Conservation (phyloP, 2,113 vertebrate genomes). For the Cichladusa arquata region DNA sequence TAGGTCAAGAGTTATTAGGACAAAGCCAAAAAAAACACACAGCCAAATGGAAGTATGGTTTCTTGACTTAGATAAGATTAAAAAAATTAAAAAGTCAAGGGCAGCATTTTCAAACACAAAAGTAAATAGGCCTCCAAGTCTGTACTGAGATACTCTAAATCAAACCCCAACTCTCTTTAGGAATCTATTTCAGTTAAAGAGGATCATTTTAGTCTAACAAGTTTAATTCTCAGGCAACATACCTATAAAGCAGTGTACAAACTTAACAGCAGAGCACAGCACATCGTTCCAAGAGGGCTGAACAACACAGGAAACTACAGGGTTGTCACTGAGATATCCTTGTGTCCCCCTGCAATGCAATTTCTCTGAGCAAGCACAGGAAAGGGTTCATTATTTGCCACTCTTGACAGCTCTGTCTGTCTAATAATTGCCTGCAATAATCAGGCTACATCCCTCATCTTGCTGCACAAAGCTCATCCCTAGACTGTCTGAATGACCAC, state of each 20-base stretch:
- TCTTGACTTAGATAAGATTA: not conserved
- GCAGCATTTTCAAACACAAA: not conserved
- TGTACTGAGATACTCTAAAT: not conserved
- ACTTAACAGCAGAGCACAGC: not conserved
- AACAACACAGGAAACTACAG: not conserved
- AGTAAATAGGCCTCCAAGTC: not conserved
- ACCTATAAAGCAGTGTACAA: not conserved
- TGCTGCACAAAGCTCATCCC: not conserved
- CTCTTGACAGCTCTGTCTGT: not conserved
- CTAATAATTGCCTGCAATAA: not conserved
- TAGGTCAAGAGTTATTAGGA: not conserved
- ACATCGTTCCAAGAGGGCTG: not conserved
- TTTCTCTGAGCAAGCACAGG: not conserved
- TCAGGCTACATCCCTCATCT: not conserved
- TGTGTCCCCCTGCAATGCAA: not conserved
- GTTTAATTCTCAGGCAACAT: not conserved
- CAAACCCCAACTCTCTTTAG: not conserved
- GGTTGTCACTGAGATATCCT: not conserved
- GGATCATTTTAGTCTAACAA: not conserved
- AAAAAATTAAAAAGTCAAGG: not conserved
- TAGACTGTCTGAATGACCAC: fast-evolving
- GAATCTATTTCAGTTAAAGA: not conserved
- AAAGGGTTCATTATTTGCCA: not conserved
- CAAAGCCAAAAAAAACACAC: not conserved
- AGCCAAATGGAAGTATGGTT: not conserved